phyloP scores from a whole-genome alignment of 2,888 invertebrate genomes.

The Erebia aethiops region DNA sequence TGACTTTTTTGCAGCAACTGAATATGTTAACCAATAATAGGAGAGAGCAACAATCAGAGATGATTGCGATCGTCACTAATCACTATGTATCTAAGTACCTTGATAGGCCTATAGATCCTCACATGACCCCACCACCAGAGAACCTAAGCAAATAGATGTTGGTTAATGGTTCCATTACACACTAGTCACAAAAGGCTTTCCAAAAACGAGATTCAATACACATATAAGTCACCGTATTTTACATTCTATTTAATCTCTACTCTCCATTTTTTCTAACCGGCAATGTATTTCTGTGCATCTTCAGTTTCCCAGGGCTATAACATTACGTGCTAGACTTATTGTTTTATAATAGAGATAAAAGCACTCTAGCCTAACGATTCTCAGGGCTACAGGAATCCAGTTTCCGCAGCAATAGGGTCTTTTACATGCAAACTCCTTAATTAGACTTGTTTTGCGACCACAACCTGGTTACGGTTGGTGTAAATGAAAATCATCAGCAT shows the following conservation, averaged over 20 bases:
- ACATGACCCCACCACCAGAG: too few species aligned
- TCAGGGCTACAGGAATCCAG: conserved; percentile 47
- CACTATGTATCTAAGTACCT: too few species aligned
- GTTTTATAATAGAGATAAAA: conserved; percentile 42
- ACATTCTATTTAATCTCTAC: neutral
- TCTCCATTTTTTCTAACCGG: neutral
- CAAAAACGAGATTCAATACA: too few species aligned
- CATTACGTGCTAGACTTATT: conserved; percentile 37
- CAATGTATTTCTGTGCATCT: neutral
- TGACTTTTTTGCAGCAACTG: too few species aligned
- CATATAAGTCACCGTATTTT: neutral
- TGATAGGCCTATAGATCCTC: too few species aligned
- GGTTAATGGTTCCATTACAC: too few species aligned
- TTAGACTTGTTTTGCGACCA: conserved; percentile 51
- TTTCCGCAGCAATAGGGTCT: conserved; percentile 45
- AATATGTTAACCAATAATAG: too few species aligned
- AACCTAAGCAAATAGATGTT: too few species aligned
- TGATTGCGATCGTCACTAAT: too few species aligned
- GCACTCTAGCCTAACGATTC: conserved; percentile 36
- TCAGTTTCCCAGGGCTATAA: conserved; percentile 33
- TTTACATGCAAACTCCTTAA: conserved; percentile 55
- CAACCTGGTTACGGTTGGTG: conserved; percentile 38
- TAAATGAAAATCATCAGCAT: conserved; percentile 38
- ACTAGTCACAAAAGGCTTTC: too few species aligned
- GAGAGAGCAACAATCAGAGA: too few species aligned